Conservation (phyloP, 1,140 invertebrate genomes). For the Steinernema feltiae region DNA sequence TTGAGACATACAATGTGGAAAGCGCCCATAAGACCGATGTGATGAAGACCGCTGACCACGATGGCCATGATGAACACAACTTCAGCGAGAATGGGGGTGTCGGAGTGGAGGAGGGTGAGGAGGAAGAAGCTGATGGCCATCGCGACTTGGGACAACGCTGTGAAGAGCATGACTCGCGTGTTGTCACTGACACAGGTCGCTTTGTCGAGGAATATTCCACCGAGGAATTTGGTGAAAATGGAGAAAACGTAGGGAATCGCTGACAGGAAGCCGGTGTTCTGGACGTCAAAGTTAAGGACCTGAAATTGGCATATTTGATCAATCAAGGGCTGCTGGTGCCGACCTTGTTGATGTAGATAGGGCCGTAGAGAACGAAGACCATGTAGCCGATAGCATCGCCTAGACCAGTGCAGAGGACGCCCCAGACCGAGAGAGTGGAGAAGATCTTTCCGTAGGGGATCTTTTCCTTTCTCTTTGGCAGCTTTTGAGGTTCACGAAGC, state of each 20-base stretch:
- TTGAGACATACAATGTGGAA: constrained; percentile 21
- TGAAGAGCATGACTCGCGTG: background rate
- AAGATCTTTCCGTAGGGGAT: background rate
- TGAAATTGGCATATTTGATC: background rate
- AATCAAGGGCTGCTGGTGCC: background rate
- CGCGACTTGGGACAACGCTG: background rate
- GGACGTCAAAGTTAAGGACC: background rate
- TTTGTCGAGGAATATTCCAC: background rate
- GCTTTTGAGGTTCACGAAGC: background rate
- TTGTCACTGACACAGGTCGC: background rate
- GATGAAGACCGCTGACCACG: constrained; percentile 35
- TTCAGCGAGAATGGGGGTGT: constrained; percentile 23
- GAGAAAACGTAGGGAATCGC: background rate
- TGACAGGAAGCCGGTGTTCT: background rate
- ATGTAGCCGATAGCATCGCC: background rate
- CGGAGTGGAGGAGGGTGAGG: constrained; percentile 14
- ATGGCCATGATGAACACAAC: constrained; percentile 32
- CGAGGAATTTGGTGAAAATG: background rate
- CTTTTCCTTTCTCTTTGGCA: background rate
- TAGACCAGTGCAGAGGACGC: background rate
- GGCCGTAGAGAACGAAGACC: background rate
- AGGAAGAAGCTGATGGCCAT: background rate
- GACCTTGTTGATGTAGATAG: background rate
- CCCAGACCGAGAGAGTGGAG: background rate
- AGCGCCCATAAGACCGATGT: constrained; percentile 21